phyloP scores from a whole-genome alignment of 2,797 vertebrate species.

The Borostomias antarcticus region DNA sequence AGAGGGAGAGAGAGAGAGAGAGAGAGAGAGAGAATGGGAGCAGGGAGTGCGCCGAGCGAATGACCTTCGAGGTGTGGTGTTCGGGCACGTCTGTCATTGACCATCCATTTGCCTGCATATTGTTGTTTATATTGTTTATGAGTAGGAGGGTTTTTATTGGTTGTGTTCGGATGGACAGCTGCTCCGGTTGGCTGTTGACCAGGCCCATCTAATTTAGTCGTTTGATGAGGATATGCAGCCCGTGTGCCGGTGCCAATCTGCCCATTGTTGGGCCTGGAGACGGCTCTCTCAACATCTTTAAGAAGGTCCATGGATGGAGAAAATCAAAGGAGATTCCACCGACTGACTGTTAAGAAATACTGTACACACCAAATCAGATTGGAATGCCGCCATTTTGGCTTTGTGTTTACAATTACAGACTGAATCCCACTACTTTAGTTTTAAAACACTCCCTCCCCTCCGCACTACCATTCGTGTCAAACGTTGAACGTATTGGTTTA shows the following conservation, averaged over 20 bases:
- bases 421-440: no score
- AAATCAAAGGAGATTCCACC: background rate
- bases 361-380: conserved; percentile 14
- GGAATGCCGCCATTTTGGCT: conserved; percentile 1
- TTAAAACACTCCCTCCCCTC: conserved; percentile 32
- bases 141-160: conserved; percentile 72
- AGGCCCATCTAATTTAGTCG: conserved; percentile 56
- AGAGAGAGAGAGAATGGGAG: conserved; percentile 15
- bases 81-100: conserved; percentile 74
- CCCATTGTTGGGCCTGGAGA: background rate
- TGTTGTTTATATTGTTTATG: conserved; percentile 82
- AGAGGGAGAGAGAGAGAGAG: no score
- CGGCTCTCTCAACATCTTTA: background rate
- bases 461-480: conserved; percentile 42
- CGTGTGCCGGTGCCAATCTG: background rate
- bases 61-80: conserved; percentile 71
- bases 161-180: conserved; percentile 76
- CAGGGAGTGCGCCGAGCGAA: conserved; percentile 26
- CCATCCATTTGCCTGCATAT: conserved; percentile 73
- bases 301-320: background rate
- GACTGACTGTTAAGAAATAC: background rate
- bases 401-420: conserved; percentile 39
- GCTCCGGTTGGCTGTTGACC: conserved; percentile 79
- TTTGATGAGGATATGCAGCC: background rate
- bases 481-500: conserved; percentile 54